A percentile compares a stretch with the other conserved stretches of the same genome.
These are phyloP conservation scores for Galerucella calmariensis DNA, from an alignment of 2,888 invertebrate genomes.

Conservation along the genomic window DNA sequence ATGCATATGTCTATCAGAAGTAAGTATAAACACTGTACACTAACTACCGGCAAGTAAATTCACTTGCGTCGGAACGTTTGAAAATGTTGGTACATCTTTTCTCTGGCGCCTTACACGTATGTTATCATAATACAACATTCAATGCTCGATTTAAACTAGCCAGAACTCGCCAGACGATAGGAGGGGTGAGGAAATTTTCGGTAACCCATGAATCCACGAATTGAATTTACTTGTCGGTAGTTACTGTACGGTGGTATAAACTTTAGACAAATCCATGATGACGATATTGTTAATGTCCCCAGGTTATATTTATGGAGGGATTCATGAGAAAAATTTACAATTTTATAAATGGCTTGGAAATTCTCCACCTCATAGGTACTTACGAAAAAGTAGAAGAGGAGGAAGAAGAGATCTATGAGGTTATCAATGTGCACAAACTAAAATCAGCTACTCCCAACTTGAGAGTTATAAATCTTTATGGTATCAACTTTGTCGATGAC, in stretches of 20 bases:
- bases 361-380: slow-evolving; percentile 96
- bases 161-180: no score
- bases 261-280: not conserved
- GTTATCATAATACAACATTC: no score
- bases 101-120: no score
- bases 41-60: no score
- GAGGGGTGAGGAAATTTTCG: no score
- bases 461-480: slow-evolving; percentile 96
- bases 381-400: slow-evolving; percentile 98
- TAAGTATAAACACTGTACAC: not conserved
- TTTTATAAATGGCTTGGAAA: slow-evolving; percentile 97
- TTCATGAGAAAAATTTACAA: slow-evolving; percentile 99
- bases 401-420: slow-evolving; percentile 99
- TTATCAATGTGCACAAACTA: slow-evolving; percentile 98
- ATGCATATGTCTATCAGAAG: slow-evolving; percentile 91
- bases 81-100: no score
- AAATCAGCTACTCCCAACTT: slow-evolving; percentile 98
- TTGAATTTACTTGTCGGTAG: no score
- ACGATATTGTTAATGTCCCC: not conserved
- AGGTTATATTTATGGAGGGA: slow-evolving; percentile 99
- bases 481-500: slow-evolving; percentile 98
- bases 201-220: no score
- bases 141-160: no score
- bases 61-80: no score
- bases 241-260: no score